phyloP scores from a whole-genome alignment of 2,888 invertebrate species.

The Ditula angustiorana region DNA sequence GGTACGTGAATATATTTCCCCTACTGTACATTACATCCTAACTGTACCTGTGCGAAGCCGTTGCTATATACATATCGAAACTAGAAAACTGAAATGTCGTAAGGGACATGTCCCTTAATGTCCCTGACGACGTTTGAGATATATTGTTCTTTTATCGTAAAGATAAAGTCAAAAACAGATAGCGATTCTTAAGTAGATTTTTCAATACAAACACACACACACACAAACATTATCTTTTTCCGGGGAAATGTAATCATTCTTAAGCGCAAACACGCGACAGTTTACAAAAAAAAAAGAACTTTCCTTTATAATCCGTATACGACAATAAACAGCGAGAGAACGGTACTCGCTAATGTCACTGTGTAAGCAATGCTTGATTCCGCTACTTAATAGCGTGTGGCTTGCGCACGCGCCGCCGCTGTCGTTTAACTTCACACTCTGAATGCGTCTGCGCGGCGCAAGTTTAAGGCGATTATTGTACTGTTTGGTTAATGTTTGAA shows the following conservation, averaged over 20 bases:
- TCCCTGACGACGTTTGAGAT: too few relatives aligned
- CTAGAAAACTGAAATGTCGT: too few relatives aligned
- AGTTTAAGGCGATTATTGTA: slow-evolving; percentile 12
- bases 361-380: slow-evolving; percentile 15
- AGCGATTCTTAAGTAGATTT: too few relatives aligned
- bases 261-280: not conserved
- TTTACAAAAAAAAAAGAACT: not conserved
- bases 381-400: slow-evolving; percentile 9
- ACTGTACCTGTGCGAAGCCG: too few relatives aligned
- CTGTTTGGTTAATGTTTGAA: not conserved
- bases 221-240: not conserved
- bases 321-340: slow-evolving; percentile 13
- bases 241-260: not conserved
- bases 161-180: too few relatives aligned
- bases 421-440: slow-evolving; percentile 54
- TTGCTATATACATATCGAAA: too few relatives aligned
- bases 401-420: not conserved
- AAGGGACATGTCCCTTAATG: too few relatives aligned
- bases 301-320: not conserved
- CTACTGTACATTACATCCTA: too few relatives aligned
- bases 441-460: slow-evolving; percentile 45
- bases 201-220: too few relatives aligned
- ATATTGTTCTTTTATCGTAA: too few relatives aligned
- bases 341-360: slow-evolving; percentile 13
- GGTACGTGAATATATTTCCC: too few relatives aligned